A percentile compares a stretch with the other conserved stretches of the same genome.
Conservation (phyloP, 2,888 invertebrate genomes). For the Yponomeuta sedellus region DNA sequence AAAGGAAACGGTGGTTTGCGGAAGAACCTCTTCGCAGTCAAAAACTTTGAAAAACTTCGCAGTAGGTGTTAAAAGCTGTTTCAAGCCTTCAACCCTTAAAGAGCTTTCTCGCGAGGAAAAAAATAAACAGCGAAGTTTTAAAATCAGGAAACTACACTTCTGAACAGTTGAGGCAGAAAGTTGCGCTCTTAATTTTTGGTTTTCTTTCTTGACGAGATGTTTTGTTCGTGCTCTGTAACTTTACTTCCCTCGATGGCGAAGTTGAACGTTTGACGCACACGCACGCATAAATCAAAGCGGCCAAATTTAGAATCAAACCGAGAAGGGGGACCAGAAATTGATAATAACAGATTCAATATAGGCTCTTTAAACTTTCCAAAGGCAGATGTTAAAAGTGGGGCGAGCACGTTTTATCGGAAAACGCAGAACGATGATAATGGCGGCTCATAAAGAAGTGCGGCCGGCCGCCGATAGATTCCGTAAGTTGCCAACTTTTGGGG, state of each 20-base stretch:
- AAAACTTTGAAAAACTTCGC: slow-evolving; percentile 33
- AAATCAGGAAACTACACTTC: slow-evolving; percentile 71
- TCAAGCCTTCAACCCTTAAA: slow-evolving; percentile 61
- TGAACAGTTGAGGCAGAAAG: slow-evolving; percentile 68
- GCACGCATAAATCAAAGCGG: no score
- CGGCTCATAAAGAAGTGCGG: slow-evolving; percentile 65
- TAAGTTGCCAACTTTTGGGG: slow-evolving; percentile 69
- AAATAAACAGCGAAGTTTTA: slow-evolving; percentile 54
- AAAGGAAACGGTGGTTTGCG: background rate
- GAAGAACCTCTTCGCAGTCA: slow-evolving; percentile 20
- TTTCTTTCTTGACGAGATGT: slow-evolving; percentile 4
- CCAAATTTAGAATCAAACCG: background rate
- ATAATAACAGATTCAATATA: slow-evolving; percentile 55
- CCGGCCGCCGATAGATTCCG: slow-evolving; percentile 61
- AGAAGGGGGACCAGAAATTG: slow-evolving; percentile 37
- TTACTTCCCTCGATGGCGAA: background rate
- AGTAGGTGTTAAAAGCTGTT: slow-evolving; percentile 64
- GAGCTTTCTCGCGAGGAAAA: slow-evolving; percentile 53
- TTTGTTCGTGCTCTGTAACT: background rate
- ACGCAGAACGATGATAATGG: slow-evolving; percentile 70
- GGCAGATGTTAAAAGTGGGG: slow-evolving; percentile 63
- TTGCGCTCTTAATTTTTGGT: slow-evolving; percentile 28
- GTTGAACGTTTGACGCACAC: background rate
- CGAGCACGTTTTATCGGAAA: slow-evolving; percentile 70
- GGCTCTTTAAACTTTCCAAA: slow-evolving; percentile 53